Base-by-base conservation (phyloP, 2,113 vertebrate species). In the Prionailurus bengalensis region DNA sequence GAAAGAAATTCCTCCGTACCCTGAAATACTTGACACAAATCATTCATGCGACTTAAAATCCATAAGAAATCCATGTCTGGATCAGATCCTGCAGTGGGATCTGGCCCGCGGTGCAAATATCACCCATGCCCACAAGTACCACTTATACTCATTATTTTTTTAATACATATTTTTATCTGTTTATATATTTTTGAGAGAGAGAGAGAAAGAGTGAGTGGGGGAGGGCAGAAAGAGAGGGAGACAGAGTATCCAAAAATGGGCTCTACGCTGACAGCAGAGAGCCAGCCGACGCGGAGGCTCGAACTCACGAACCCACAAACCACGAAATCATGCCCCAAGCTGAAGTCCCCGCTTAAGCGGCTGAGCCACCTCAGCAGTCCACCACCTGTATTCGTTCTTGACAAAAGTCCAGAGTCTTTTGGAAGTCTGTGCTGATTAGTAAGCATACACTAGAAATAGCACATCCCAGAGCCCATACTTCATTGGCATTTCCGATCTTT, bases 391-490 rank as follows among this genome's bases (percentile, higher is more conserved):
- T 5, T 8, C 6, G 66, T 55, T 17, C 7, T 42, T 93, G 31
- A 48, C 13, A 82, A 76, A 94, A 79, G n/a, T 39, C 2, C 10
- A 61, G 45, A 74, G 13, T 42, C 33, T 21, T 89, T 82, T 58
- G 21, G 45, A 94, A 51, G 51, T 65, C 23, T 65, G 10, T 65
- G 13, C 21, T 23, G 23, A 79, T 31, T n/a, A 6, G 10, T n/a
- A 27, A 66, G 27, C 21, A 3, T 55, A 48, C 53, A 4, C 3
- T 66, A 16, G 36, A 84, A 48, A 23, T n/a, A 33, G 2, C 73
- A 7, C 1, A 74, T 9, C n/a, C 36, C 42, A 1, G 14, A 36
- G 29, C 4, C 3, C 1, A 27, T 3, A 58, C 1, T 9, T 76
- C 36, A 84, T 93, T 17, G 70, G 25, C 55, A 58, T 19, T 70